phyloP scores from a whole-genome alignment of 2,888 invertebrate species.

The Cheilosia vernalis region DNA sequence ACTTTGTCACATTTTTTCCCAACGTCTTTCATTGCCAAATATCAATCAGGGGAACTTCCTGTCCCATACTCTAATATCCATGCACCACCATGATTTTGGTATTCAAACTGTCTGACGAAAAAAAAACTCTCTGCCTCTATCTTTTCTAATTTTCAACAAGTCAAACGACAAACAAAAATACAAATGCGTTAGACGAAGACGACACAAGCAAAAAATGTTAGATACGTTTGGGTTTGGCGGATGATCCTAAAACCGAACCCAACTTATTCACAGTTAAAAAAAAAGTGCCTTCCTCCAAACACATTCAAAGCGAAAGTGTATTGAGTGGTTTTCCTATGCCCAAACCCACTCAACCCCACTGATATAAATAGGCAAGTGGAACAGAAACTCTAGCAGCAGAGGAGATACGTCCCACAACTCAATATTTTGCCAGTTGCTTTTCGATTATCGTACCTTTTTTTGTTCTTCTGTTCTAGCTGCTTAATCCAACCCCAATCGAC shows the following conservation, averaged over 20 bases:
- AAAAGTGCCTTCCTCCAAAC: slow-evolving; percentile 30
- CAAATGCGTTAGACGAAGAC: slow-evolving; percentile 7
- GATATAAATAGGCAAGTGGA: not conserved
- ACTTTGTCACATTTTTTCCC: slow-evolving; percentile 60
- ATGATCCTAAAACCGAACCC: slow-evolving; percentile 52
- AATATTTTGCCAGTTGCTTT: slow-evolving; percentile 33
- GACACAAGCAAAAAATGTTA: not conserved
- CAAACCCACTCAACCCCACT: slow-evolving; percentile 41
- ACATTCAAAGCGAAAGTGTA: slow-evolving; percentile 31
- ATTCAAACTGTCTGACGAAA: slow-evolving; percentile 1
- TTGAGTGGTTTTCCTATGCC: slow-evolving; percentile 37
- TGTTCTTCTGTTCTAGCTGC: not conserved
- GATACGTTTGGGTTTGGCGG: slow-evolving; percentile 30
- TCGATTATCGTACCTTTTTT: not conserved
- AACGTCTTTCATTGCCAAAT: slow-evolving; percentile 67
- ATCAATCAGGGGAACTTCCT: slow-evolving; percentile 72
- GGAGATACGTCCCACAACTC: slow-evolving; percentile 65
- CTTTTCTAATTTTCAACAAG: slow-evolving; percentile 62
- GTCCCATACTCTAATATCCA: slow-evolving; percentile 49
- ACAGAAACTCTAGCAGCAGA: not conserved
- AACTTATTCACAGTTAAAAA: slow-evolving; percentile 57
- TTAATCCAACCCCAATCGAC: slow-evolving; percentile 43
- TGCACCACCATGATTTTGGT: slow-evolving; percentile 13
- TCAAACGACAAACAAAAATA: slow-evolving; percentile 34
- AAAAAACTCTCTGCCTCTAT: slow-evolving; percentile 10